A percentile compares a stretch with the other conserved stretches of the same genome.
Evolutionary conservation across 2,888 invertebrate genomes (phyloP).

Genomic region (Azorinus chamasolen): DNA sequence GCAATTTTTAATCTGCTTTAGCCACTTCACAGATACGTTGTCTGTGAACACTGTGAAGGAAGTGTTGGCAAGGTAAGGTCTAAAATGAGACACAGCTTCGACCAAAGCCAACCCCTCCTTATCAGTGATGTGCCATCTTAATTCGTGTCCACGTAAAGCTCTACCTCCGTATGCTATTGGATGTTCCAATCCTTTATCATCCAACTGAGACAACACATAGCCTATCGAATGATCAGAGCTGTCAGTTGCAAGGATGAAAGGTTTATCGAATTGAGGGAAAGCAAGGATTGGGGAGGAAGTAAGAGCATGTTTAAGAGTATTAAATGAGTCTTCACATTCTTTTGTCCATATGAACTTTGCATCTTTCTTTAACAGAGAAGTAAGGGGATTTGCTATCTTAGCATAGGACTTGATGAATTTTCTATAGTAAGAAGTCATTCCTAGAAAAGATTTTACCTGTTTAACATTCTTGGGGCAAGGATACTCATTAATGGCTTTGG

Average conservation of each 20-base stretch:
- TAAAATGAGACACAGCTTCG: constrained; percentile 50
- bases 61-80: constrained; percentile 43
- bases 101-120: constrained; percentile 59
- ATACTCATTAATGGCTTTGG: constrained; percentile 4
- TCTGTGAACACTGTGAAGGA: constrained; percentile 61
- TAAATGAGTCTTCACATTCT: constrained; percentile 24
- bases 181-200: constrained; percentile 28
- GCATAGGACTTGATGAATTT: constrained; percentile 20
- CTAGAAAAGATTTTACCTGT: constrained; percentile 21
- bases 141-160: constrained; percentile 37
- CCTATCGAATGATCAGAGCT: constrained; percentile 51
- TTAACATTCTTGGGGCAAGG: constrained; percentile 5
- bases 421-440: constrained; percentile 10
- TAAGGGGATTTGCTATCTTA: constrained; percentile 1
- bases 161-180: constrained; percentile 55
- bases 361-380: constrained; percentile 10
- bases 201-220: constrained; percentile 44
- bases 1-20: constrained; percentile 44
- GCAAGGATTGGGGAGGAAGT: constrained; percentile 38
- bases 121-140: constrained; percentile 52
- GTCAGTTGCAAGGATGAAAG: constrained; percentile 48
- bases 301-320: constrained; percentile 23
- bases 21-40: constrained; percentile 51
- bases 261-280: constrained; percentile 43
- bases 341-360: constrained; percentile 12